Conservation (phyloP, 2,797 vertebrate genomes). For the Fundulus diaphanus region DNA sequence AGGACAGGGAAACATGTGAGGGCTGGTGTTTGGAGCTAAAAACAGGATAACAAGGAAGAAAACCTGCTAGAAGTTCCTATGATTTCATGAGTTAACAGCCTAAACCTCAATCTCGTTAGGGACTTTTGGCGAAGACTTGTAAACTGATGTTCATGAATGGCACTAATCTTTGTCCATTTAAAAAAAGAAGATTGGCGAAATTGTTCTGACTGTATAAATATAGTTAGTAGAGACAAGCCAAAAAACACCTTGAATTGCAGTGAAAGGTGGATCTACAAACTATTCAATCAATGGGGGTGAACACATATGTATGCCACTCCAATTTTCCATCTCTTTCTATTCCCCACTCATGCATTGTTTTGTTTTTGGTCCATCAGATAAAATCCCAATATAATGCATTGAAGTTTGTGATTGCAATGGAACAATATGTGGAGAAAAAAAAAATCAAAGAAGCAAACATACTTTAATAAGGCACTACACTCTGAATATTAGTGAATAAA, state of each 20-base stretch:
- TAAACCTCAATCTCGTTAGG: too few relatives aligned
- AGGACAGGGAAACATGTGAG: not conserved
- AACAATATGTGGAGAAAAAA: not conserved
- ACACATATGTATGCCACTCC: too few relatives aligned
- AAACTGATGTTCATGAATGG: not conserved
- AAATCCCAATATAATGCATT: too few relatives aligned
- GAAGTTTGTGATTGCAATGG: not conserved
- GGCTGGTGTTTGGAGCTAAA: not conserved
- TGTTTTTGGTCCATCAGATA: too few relatives aligned
- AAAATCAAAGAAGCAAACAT: not conserved
- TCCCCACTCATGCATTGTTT: not conserved
- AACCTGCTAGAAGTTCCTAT: not conserved
- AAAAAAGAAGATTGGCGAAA: too few relatives aligned
- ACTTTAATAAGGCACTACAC: not conserved
- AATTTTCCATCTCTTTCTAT: not conserved
- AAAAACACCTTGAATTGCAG: not conserved
- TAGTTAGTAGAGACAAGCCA: too few relatives aligned
- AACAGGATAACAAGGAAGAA: not conserved
- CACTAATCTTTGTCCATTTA: too few relatives aligned
- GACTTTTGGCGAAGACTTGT: too few relatives aligned
- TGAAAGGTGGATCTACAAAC: not conserved
- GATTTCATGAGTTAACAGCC: too few relatives aligned
- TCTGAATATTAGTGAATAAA: conserved; percentile 1
- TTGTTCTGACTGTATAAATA: too few relatives aligned
- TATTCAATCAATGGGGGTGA: too few relatives aligned